Evolutionary conservation across 2,113 vertebrate species (phyloP).

Genomic region (Climacteris rufus): DNA sequence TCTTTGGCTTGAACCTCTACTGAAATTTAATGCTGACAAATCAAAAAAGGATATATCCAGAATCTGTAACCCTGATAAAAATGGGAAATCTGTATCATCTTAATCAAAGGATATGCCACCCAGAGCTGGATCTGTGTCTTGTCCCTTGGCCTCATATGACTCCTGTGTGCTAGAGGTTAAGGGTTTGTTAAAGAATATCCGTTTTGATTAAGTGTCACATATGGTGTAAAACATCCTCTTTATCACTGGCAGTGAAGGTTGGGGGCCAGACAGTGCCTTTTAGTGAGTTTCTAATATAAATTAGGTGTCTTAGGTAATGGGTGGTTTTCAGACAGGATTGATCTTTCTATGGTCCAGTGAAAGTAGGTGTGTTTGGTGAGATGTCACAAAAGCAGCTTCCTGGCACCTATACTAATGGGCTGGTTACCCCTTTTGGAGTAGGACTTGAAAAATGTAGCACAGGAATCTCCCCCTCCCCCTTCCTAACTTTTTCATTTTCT

Average conservation of each 20-base stretch:
- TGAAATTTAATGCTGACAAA: slow-evolving; percentile 78
- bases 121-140: slow-evolving; percentile 67
- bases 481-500: slow-evolving; percentile 64
- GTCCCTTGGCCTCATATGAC: slow-evolving; percentile 72
- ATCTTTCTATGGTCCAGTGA: slow-evolving; percentile 70
- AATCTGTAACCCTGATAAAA: slow-evolving; percentile 74
- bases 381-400: slow-evolving; percentile 71
- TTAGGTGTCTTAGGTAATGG: slow-evolving; percentile 78
- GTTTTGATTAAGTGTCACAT: slow-evolving; percentile 83
- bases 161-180: slow-evolving; percentile 71
- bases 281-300: slow-evolving; percentile 76
- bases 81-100: slow-evolving; percentile 74
- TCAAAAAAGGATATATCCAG: slow-evolving; percentile 72
- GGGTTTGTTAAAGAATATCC: slow-evolving; percentile 79
- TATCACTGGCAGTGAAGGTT: slow-evolving; percentile 74
- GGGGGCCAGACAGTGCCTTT: slow-evolving; percentile 69
- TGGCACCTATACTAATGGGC: slow-evolving; percentile 73
- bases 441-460: slow-evolving; percentile 56
- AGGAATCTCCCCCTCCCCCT: slow-evolving; percentile 50
- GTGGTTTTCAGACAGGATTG: slow-evolving; percentile 75
- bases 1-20: slow-evolving; percentile 72
- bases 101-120: slow-evolving; percentile 79
- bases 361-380: slow-evolving; percentile 63
- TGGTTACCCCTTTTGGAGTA: slow-evolving; percentile 69
- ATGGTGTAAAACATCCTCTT: slow-evolving; percentile 76